Evolutionary conservation across 2,797 vertebrate genomes (phyloP).

Genomic region (Muscicapa comitata): DNA sequence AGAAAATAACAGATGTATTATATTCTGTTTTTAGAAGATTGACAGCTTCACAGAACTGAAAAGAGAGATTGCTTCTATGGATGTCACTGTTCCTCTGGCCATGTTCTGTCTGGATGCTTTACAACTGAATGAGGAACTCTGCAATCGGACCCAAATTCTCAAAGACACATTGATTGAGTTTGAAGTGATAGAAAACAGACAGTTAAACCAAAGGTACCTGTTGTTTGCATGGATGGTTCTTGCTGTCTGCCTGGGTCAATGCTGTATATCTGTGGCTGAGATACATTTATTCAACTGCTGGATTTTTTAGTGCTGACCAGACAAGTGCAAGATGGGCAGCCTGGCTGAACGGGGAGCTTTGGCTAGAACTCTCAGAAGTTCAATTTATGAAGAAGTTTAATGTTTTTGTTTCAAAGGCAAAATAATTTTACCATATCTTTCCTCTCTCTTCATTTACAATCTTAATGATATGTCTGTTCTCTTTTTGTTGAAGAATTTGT

Average conservation of each 20-base stretch:
- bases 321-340: neutral
- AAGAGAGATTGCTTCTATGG: conserved; percentile 82
- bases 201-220: conserved; percentile 80
- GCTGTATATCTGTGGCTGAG: neutral
- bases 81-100: conserved; percentile 81
- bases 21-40: conserved; percentile 79
- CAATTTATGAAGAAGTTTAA: neutral
- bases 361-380: neutral
- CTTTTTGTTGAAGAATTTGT: conserved; percentile 80
- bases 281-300: neutral
- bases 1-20: neutral
- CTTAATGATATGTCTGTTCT: neutral
- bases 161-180: conserved; percentile 79
- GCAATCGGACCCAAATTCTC: conserved; percentile 75
- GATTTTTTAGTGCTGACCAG: neutral
- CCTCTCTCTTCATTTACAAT: neutral
- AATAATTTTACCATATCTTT: neutral
- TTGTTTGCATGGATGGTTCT: neutral
- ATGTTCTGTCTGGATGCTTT: conserved; percentile 86
- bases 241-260: neutral
- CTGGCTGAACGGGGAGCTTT: neutral
- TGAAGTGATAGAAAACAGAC: conserved; percentile 82
- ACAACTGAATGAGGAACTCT: conserved; percentile 83
- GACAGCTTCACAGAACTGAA: conserved; percentile 74
- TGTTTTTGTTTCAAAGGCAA: neutral